Conservation (phyloP, 92 coral and sea anemone species). For the Bergia puertoricense region DNA sequence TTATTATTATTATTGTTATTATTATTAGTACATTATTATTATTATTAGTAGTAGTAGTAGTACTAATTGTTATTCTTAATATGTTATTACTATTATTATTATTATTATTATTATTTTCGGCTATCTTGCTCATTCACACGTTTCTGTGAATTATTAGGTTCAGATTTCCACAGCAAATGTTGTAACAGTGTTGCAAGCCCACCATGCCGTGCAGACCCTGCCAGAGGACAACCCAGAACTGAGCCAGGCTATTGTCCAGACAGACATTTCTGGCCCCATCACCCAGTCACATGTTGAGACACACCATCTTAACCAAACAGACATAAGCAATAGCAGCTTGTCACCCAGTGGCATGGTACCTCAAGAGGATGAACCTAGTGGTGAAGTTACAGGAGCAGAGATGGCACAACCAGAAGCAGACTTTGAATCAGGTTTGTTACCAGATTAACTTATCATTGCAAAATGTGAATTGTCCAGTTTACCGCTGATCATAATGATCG, state of each 20-base stretch:
- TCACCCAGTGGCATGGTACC: constrained; percentile 31
- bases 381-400: constrained; percentile 12
- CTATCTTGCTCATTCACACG: no score
- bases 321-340: constrained; percentile 38
- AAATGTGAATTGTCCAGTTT: no score
- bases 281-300: constrained; percentile 64
- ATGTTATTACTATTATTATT: no score
- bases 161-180: constrained; percentile 80
- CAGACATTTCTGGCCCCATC: constrained; percentile 87
- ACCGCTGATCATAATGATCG: no score
- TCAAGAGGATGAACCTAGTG: not conserved
- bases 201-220: constrained; percentile 79
- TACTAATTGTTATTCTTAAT: no score
- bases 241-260: constrained; percentile 90
- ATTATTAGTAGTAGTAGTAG: no score
- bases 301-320: constrained; percentile 60
- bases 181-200: constrained; percentile 81
- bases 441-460: not conserved
- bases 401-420: constrained; percentile 19
- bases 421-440: constrained; percentile 28
- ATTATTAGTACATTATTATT: no score
- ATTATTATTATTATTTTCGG: no score
- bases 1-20: no score
- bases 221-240: constrained; percentile 80
- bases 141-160: constrained; percentile 37